Conservation (phyloP, 2,797 vertebrate species). For the Enteromius anoplus region DNA sequence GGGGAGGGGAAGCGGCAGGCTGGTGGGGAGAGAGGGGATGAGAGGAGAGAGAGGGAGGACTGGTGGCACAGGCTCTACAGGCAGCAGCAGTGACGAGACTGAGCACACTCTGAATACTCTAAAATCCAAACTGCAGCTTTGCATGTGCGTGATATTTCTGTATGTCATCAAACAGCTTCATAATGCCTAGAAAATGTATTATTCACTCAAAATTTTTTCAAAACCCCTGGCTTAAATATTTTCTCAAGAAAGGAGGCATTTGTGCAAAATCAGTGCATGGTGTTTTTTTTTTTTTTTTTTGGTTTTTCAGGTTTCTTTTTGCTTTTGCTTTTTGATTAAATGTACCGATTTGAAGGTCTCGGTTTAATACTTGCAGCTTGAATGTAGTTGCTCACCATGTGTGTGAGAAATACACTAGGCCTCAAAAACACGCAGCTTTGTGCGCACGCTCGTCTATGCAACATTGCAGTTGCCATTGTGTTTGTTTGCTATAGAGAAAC, state of each 20-base stretch:
- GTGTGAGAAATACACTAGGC: not conserved
- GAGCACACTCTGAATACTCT: conserved; percentile 7
- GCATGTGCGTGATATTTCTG: not conserved
- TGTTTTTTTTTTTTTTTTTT: not conserved
- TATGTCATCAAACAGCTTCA: not conserved
- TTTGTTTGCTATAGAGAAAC: conserved; percentile 38
- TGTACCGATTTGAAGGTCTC: conserved; percentile 5
- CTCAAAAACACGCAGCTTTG: conserved; percentile 9
- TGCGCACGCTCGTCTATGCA: conserved; percentile 12
- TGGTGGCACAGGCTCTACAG: conserved; percentile 66
- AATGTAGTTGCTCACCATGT: not conserved
- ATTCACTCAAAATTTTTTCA: not conserved
- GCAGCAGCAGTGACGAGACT: conserved; percentile 64
- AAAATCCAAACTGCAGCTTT: conserved; percentile 12
- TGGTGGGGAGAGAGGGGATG: conserved; percentile 57
- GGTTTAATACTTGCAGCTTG: not conserved
- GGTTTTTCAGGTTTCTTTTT: not conserved
- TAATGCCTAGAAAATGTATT: not conserved
- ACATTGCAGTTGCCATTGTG: conserved; percentile 28
- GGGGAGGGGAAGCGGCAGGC: conserved; percentile 77
- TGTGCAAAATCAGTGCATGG: not conserved
- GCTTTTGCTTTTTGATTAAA: not conserved
- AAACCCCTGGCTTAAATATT: not conserved
- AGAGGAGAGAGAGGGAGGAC: conserved; percentile 66
- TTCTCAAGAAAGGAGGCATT: not conserved